Percentiles rank a stretch among this genome's conserved stretches.
Conservation (phyloP, 2,888 invertebrate species). For the Philereme vetulata region DNA sequence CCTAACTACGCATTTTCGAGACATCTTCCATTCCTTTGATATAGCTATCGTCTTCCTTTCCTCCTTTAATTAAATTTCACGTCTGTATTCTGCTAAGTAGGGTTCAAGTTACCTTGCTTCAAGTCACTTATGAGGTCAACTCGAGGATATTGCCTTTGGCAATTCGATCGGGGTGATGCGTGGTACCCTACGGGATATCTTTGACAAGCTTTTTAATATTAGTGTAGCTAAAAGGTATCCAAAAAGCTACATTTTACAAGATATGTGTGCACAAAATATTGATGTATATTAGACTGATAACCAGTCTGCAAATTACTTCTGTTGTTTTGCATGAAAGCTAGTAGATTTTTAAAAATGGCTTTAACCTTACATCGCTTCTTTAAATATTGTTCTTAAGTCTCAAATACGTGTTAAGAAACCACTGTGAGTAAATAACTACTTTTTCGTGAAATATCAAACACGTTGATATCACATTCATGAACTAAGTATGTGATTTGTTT, state of each 20-base stretch:
- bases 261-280: too few relatives aligned
- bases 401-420: too few relatives aligned
- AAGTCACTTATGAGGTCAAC: conserved; percentile 11
- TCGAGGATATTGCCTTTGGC: conserved; percentile 15
- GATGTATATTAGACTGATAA: too few relatives aligned
- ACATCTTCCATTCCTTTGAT: conserved; percentile 18
- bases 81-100: neutral
- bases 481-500: neutral
- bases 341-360: too few relatives aligned
- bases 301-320: too few relatives aligned
- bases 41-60: conserved; percentile 3
- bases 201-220: conserved; percentile 9
- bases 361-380: too few relatives aligned
- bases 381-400: too few relatives aligned
- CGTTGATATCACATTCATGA: too few relatives aligned
- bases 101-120: conserved; percentile 4
- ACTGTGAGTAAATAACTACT: too few relatives aligned
- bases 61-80: conserved; percentile 4
- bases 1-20: conserved; percentile 19
- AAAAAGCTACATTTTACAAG: too few relatives aligned
- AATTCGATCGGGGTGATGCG: conserved; percentile 9
- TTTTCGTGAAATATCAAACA: too few relatives aligned
- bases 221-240: neutral
- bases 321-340: too few relatives aligned
- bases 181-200: neutral